Evolutionary conservation across 2,113 vertebrate species (phyloP).

Genomic region (Neofelis nebulosa): DNA sequence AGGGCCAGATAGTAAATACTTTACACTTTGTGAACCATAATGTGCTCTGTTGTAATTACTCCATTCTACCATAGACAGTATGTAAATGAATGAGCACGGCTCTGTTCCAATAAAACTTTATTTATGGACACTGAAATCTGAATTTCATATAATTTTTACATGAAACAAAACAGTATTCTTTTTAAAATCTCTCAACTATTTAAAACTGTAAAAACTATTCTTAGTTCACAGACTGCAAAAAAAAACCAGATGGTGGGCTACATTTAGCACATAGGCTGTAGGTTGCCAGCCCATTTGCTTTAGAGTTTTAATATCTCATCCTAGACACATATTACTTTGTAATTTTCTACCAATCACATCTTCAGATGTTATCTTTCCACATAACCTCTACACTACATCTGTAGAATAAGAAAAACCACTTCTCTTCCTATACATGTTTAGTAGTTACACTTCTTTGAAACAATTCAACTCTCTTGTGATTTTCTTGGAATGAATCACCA

Average conservation of each 20-base stretch:
- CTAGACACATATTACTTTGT: background rate
- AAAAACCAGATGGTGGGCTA: background rate
- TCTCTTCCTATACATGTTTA: background rate
- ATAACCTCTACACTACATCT: background rate
- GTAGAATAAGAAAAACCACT: background rate
- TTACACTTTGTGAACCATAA: background rate
- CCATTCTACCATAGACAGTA: background rate
- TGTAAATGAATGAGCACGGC: background rate
- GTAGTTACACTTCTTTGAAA: background rate
- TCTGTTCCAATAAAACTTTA: background rate
- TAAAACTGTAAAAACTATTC: conserved; percentile 32
- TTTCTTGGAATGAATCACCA: background rate
- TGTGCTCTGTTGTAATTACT: background rate
- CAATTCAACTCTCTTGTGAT: background rate
- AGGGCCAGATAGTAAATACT: background rate
- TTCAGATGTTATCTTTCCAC: background rate
- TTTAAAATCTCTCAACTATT: background rate
- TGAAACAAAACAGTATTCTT: background rate
- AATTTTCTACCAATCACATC: background rate
- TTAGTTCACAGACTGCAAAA: background rate
- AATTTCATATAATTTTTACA: background rate
- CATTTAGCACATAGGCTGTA: background rate
- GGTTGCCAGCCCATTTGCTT: background rate
- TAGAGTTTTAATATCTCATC: background rate
- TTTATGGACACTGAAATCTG: background rate